Evolutionary conservation across 2,113 vertebrate genomes (phyloP), one percentile per base, ranked within the genome.

Genomic region (Andinoacara biseriatus): DNA sequence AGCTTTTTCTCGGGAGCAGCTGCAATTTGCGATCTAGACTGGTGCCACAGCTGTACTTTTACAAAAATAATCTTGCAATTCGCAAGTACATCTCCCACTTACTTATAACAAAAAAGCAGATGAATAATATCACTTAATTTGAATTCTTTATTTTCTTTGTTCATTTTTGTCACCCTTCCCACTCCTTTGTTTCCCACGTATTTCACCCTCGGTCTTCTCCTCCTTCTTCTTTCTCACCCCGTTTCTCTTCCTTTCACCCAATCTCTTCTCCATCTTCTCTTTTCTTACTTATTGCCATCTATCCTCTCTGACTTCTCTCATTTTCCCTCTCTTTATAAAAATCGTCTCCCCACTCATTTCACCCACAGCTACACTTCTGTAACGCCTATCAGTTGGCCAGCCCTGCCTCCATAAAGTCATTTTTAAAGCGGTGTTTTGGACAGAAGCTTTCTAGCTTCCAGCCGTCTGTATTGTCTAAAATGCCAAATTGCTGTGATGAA

Each of bases 61-160:
- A 52, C 43, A 33, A 52, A 60, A 61, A 61, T 78, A 78, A 78
- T 58, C 26, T 61, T 78, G 40, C 18, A 49, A 43, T 52, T 61
- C 13, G 61, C 5, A 35, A 59, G 54, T 58, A 49, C 54, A 4
- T 72, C 17, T 72, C 43, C 43, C 65, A 22, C 54, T 57, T 57
- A 52, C 10, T 20, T 69, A 17, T 31, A 72, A 72, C 65, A 72
- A 72, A 72, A 26, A 72, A 52, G 43, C 0, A 52, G 17, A 52
- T 72, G 24, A 72, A n/a, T 52, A 72, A 5, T 69, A 69, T 20
- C 26, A 67, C 63, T 69, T 20, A 69, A 8, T 69, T 49, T 5
- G 46, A 52, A 0, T 69, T 49, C 15, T 69, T 49, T 3, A 11
- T 69, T 69, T 46, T 67, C 63, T 67, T 67, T 3, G 0, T 67